Conservation (phyloP, 2,888 invertebrate species). For the Podabrus alpinus region DNA sequence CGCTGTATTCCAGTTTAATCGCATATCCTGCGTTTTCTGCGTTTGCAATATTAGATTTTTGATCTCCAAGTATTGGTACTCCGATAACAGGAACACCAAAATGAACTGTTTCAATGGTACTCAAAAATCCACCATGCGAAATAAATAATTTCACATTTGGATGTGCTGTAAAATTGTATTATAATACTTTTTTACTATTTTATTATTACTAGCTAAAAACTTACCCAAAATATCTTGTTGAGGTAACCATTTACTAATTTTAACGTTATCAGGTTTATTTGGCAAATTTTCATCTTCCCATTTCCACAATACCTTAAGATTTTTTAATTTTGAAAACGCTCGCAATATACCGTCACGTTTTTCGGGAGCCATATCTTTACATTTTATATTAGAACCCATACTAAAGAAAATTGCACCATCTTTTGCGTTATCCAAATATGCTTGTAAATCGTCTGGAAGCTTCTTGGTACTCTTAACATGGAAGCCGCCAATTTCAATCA, state of each 20-base stretch:
- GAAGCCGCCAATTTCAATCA: conserved; percentile 61
- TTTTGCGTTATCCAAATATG: conserved; percentile 57
- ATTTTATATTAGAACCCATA: conserved; percentile 64
- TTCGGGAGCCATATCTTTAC: conserved; percentile 58
- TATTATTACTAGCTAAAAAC: too few relatives aligned
- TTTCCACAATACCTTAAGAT: conserved; percentile 72
- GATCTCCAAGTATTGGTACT: conserved; percentile 60
- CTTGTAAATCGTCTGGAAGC: conserved; percentile 55
- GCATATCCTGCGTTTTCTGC: conserved; percentile 55
- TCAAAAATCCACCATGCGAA: conserved; percentile 57
- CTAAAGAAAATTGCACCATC: conserved; percentile 63
- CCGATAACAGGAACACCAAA: conserved; percentile 58
- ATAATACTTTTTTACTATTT: too few relatives aligned
- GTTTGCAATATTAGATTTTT: conserved; percentile 56
- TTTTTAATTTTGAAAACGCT: conserved; percentile 60
- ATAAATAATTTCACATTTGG: conserved; percentile 56
- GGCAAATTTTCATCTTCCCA: conserved; percentile 65
- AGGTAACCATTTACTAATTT: conserved; percentile 68
- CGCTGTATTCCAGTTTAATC: conserved; percentile 45
- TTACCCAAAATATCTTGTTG: conserved; percentile 57
- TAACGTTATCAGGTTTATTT: conserved; percentile 62
- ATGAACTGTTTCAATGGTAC: conserved; percentile 57
- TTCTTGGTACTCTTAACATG: conserved; percentile 45
- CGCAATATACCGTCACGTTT: conserved; percentile 60
- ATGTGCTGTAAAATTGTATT: conserved; percentile 50